Percentiles rank a stretch among this genome's conserved stretches.
These are phyloP conservation scores for Cochlearius cochlearius DNA, from an alignment of 2,113 vertebrate species.

Conservation along the genomic window DNA sequence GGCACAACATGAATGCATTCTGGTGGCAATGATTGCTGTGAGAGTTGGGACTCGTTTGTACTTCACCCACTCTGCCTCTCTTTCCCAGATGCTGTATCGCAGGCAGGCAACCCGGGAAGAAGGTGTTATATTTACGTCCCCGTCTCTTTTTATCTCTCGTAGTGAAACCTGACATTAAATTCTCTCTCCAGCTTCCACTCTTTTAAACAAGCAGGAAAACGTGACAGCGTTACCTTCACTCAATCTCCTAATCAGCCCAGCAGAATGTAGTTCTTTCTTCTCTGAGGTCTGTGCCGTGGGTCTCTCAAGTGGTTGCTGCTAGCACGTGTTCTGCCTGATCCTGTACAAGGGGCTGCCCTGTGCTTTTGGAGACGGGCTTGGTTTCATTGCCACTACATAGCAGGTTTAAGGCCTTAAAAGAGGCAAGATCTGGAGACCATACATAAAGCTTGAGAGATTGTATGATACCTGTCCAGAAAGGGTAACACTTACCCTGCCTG, in stretches of 20 bases:
- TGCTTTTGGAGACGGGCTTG: not conserved
- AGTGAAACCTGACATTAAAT: not conserved
- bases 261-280: not conserved
- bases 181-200: not conserved
- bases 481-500: not conserved
- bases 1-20: constrained; percentile 16
- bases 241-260: not conserved
- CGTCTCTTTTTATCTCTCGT: not conserved
- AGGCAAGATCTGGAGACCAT: not conserved
- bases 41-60: constrained; percentile 39
- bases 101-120: not conserved
- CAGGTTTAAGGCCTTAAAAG: not conserved
- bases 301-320: not conserved
- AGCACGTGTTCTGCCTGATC: not conserved
- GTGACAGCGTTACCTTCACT: not conserved
- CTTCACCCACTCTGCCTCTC: not conserved
- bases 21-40: constrained; percentile 27
- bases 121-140: constrained; percentile 15
- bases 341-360: not conserved
- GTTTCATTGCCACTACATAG: not conserved
- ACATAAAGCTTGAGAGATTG: not conserved
- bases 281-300: not conserved
- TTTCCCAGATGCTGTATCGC: constrained; percentile 31
- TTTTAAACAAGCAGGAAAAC: not conserved
- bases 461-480: not conserved